These are phyloP conservation scores for Arizona elegans DNA, from an alignment of 2,113 vertebrate genomes.

Conservation along the genomic window DNA sequence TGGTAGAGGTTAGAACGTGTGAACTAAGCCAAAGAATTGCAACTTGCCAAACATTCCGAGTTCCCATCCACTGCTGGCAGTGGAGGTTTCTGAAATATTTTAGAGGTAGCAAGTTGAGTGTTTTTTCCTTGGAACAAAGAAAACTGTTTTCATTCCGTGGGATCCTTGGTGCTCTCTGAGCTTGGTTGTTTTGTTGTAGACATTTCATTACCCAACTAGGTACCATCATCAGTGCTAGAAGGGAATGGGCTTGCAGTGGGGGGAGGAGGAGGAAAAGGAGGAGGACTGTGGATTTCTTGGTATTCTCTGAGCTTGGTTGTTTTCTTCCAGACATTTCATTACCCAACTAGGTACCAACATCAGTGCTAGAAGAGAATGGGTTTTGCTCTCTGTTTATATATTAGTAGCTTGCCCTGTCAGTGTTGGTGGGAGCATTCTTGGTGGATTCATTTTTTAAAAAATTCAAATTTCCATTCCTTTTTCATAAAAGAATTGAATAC, in stretches of 20 bases:
- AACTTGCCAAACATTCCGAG: not conserved
- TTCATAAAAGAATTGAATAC: not conserved
- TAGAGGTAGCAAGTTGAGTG: not conserved
- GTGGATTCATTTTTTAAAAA: no score
- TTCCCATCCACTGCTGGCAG: conserved; percentile 42
- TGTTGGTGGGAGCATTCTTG: no score
- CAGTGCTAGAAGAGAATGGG: no score
- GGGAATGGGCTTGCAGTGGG: not conserved
- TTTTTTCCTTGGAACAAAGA: not conserved
- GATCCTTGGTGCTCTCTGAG: not conserved
- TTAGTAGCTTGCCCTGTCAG: no score
- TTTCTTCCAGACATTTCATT: no score
- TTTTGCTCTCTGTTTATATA: no score
- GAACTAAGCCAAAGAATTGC: not conserved
- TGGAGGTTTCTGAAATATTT: conserved; percentile 9
- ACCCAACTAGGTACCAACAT: no score
- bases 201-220: not conserved
- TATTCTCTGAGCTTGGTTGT: no score
- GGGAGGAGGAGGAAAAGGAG: no score
- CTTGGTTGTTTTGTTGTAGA: not conserved
- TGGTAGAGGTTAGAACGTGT: not conserved
- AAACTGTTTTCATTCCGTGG: not conserved
- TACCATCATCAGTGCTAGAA: not conserved
- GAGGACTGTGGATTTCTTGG: no score
- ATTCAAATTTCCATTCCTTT: not conserved